Evolutionary conservation across 92 coral and sea anemone species (phyloP), one percentile per base, ranked within the genome.

Genomic region (Palythoa heliodiscus): DNA sequence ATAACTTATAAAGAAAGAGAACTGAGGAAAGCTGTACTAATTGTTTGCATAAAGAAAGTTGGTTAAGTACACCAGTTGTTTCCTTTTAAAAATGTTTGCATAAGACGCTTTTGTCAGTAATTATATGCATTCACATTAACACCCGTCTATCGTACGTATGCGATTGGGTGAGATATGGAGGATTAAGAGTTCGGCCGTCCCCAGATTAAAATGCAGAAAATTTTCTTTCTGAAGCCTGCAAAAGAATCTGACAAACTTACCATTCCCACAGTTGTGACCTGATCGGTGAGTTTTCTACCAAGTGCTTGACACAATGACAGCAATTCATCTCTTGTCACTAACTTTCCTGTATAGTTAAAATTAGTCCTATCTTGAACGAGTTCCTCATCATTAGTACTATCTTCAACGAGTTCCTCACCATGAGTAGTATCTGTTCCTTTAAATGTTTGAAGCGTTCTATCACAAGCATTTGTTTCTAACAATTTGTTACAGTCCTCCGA

Each of bases 311-410:
- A 96, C 70, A 94, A 83, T 16, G 85, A 85, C 72, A 96, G 73
- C 68, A 96, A 70, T 60, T 96, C 98, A 15, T 94, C 95, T 54
- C 95, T 93, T 3, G 95, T 92, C 79, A 89, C 39, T 61, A 86
- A 43, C 35, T 83, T 83, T 23, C 84, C 84, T 5, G 55, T 80
- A 80, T 80, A 23, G 61, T 19, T 64, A 1, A 64, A 47, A 25
- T 67, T 7, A 47, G 64, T 64, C 2, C 47, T 29, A 25, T 29
- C 47, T 69, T 13, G 5, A 11, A 19, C 4, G 37, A 52, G 43
- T 22, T 66, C 47, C 39, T 40, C 22, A 6, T 40, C 40, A 64
- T 20, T 80, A 37, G 3, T n/a, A n/a, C 47, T 29, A 25, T 29
- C 47, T 69, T 13, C 3, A 11, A 19, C 4, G 37, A 52, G 43